Evolutionary conservation across 2,113 vertebrate species (phyloP), one percentile per base, ranked within the genome.

Genomic region (Centrocercus urophasianus): DNA sequence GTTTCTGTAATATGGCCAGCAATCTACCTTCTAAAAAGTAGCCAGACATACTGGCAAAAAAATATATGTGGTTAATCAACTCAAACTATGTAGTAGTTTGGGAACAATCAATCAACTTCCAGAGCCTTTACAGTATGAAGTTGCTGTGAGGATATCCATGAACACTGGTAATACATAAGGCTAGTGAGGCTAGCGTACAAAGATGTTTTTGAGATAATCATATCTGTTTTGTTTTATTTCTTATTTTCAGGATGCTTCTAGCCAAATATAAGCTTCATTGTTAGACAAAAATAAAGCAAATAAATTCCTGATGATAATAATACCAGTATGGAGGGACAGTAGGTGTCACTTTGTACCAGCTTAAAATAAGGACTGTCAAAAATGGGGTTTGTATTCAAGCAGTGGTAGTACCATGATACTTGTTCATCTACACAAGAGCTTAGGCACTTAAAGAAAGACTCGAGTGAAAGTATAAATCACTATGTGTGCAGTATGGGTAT

Each of bases 11-110:
- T 96, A 93, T 30, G 76, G 96, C 93, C 97, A 98, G 95, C 93
- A 97, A 71, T 60, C 71, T 97, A 97, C 96, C 95, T 97, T 96
- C 95, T 97, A 96, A 96, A 98, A 98, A 90, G 95, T 97, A 98
- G 96, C 95, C 96, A 98, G 97, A 97, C 96, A 84, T 96, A 96
- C 88, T 98, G 96, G 97, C 96, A 97, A 97, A 98, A 96, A 95
- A 97, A 97, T 96, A 79, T 86, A 97, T 95, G 91, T 95, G 96
- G 96, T 97, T 97, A 97, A 98, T 98, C 97, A 97, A 93, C 93
- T 97, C 97, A 96, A 98, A 97, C 95, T 96, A 96, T 98, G 97
- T 94, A 96, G 95, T 81, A 96, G 95, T 96, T 97, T 97, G 93
- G 95, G 96, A 97, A 86, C 95, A 95, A 98, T 97, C 97, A 97